A percentile compares a stretch with the other conserved stretches of the same genome.
phyloP scores from a whole-genome alignment of 2,888 invertebrate species.

The Erebia epiphron region DNA sequence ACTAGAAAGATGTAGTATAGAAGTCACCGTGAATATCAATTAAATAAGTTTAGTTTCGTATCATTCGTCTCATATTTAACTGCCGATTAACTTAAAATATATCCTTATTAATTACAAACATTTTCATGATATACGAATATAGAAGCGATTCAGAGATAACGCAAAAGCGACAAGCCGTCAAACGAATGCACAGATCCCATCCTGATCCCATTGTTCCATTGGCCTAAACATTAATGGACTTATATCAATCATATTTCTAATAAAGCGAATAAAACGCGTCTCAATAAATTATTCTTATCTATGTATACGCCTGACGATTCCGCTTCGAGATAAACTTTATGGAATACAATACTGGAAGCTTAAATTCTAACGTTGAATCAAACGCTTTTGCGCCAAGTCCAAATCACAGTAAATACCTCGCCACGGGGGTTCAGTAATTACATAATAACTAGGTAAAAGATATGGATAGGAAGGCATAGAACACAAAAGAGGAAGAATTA shows the following conservation, averaged over 20 bases:
- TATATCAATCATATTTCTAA: slow-evolving; percentile 15
- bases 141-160: slow-evolving; percentile 42
- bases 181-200: slow-evolving; percentile 22
- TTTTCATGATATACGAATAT: slow-evolving; percentile 32
- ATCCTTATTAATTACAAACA: slow-evolving; percentile 32
- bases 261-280: slow-evolving; percentile 13
- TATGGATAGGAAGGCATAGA: slow-evolving; percentile 37
- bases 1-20: neutral
- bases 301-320: slow-evolving; percentile 3
- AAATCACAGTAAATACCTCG: slow-evolving; percentile 37
- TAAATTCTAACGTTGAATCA: slow-evolving; percentile 17
- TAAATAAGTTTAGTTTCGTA: neutral
- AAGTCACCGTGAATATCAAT: neutral
- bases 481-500: slow-evolving; percentile 33
- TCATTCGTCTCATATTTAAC: slow-evolving; percentile 48
- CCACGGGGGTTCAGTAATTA: slow-evolving; percentile 20
- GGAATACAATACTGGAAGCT: slow-evolving; percentile 24
- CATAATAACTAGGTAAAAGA: slow-evolving; percentile 29
- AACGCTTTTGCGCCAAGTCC: slow-evolving; percentile 42
- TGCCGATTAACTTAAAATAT: slow-evolving; percentile 36
- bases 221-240: slow-evolving; percentile 20
- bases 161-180: slow-evolving; percentile 39
- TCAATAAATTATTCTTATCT: slow-evolving; percentile 19
- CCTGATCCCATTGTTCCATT: slow-evolving; percentile 12
- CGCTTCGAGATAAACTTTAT: slow-evolving; percentile 7